Percentiles rank a stretch among this genome's conserved stretches.
phyloP scores from a whole-genome alignment of 1,140 invertebrate genomes.

The Bombus vancouverensis region DNA sequence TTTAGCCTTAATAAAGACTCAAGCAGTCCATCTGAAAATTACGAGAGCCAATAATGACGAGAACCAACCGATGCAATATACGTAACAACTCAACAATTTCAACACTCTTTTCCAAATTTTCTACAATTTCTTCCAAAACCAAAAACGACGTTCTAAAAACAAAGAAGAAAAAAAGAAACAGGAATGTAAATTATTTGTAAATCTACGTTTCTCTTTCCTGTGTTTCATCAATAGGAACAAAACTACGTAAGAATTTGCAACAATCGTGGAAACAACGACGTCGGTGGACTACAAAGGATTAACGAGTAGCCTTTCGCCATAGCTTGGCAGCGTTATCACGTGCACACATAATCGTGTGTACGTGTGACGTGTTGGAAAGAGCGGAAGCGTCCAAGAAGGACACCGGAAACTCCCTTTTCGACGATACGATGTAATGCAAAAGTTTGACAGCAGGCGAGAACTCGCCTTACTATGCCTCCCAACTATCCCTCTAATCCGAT shows the following conservation, averaged over 20 bases:
- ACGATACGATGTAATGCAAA: slow-evolving; percentile 12
- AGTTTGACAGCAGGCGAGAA: slow-evolving; percentile 8
- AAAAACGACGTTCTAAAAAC: not conserved
- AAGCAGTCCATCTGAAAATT: not conserved
- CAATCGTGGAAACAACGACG: not conserved
- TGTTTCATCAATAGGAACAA: not conserved
- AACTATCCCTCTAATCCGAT: slow-evolving; percentile 30
- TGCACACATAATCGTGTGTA: not conserved
- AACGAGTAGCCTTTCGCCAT: not conserved
- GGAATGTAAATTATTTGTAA: not conserved
- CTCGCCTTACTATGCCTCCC: not conserved
- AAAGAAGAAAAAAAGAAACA: not conserved
- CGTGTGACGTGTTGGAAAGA: not conserved
- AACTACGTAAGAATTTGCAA: too few relatives aligned
- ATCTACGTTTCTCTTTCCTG: not conserved
- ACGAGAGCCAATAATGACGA: not conserved
- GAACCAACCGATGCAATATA: not conserved
- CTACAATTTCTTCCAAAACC: not conserved
- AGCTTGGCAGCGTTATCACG: not conserved
- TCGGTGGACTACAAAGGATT: not conserved
- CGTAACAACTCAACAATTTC: not conserved
- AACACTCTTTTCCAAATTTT: not conserved
- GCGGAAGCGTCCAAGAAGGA: not conserved
- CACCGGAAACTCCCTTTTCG: not conserved
- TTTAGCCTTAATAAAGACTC: too few relatives aligned